Evolutionary conservation across 2,113 vertebrate genomes (phyloP), one percentile per base, ranked within the genome.

Genomic region (Tinamus guttatus): DNA sequence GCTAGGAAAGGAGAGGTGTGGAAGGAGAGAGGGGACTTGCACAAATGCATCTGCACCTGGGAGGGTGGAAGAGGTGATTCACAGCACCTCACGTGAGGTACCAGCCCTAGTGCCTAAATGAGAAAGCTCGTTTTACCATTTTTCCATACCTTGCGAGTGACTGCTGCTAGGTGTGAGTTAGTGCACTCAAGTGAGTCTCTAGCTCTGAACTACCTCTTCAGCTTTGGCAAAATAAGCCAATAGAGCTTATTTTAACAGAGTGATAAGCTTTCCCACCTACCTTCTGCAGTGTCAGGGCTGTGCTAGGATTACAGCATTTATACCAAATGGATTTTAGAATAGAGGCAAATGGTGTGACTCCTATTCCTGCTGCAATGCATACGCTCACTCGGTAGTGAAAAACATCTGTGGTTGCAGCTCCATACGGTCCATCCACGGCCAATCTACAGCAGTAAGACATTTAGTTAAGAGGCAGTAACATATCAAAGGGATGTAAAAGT

Each of bases 311-410:
- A 75, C 94, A 95, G 20, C 91, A 97, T 20, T 96, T 94, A 81
- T 98, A 98, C 98, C 98, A 98, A 68, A 98, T 73, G 32, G 98
- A 98, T 94, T 98, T 98, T 89, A 98, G 96, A 89, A 98, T 87
- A 16, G 98, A 97, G 27, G 98, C 98, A 32, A 98, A 98, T 3
- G 98, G 98, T 0, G 98, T 98, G 59, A 98, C 98, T 93, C 98
- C 98, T 1, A 98, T 98, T 36, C 98, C 98, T 6, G 98, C 95
- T 6, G 98, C 98, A 78, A 98, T 96, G 95, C 98, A 98, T 73
- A 98, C 92, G 3, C 98, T 98, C 79, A 98, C 97, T 15, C 3
- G 79, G 27, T 98, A 98, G 89, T 92, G 96, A 85, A 98, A 98
- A 60, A 98, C 94, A 1, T 98, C 98, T 4, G 95, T 97, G 80